Percentiles rank a stretch among this genome's conserved stretches.
phyloP scores from a whole-genome alignment of 2,797 vertebrate species.

The Limnodromus scolopaceus region DNA sequence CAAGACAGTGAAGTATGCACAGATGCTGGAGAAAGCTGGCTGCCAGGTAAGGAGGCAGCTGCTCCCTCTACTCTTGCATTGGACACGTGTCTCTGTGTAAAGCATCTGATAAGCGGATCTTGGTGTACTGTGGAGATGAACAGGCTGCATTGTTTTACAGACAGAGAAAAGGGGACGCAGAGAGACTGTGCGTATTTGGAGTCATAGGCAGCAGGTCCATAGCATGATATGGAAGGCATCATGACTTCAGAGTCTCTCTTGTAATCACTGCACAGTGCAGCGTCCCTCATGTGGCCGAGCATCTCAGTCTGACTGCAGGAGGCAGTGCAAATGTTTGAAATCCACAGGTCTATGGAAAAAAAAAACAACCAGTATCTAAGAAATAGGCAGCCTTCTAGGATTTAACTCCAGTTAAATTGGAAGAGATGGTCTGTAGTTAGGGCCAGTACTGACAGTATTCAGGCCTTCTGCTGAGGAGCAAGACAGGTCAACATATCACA shows the following conservation, averaged over 20 bases:
- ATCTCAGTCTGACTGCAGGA: background rate
- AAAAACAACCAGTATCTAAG: background rate
- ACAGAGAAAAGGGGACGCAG: background rate
- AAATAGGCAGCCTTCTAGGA: background rate
- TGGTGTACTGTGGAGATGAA: background rate
- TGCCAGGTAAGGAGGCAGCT: conserved; percentile 88
- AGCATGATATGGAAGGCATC: background rate
- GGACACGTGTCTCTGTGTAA: background rate
- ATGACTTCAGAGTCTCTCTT: background rate
- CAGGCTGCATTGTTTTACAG: background rate
- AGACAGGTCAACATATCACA: background rate
- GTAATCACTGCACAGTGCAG: background rate
- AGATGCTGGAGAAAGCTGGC: conserved; percentile 95
- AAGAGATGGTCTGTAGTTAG: background rate
- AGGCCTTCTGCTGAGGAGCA: background rate
- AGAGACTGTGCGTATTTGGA: background rate
- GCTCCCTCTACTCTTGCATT: background rate
- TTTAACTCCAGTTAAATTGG: background rate
- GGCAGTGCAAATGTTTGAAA: background rate
- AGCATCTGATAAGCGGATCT: background rate
- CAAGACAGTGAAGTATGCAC: conserved; percentile 92
- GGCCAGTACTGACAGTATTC: background rate
- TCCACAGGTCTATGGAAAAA: background rate
- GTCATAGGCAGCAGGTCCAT: background rate
- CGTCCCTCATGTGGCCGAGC: background rate